Conservation (phyloP, 2,888 invertebrate genomes). For the Cerastis leucographa region DNA sequence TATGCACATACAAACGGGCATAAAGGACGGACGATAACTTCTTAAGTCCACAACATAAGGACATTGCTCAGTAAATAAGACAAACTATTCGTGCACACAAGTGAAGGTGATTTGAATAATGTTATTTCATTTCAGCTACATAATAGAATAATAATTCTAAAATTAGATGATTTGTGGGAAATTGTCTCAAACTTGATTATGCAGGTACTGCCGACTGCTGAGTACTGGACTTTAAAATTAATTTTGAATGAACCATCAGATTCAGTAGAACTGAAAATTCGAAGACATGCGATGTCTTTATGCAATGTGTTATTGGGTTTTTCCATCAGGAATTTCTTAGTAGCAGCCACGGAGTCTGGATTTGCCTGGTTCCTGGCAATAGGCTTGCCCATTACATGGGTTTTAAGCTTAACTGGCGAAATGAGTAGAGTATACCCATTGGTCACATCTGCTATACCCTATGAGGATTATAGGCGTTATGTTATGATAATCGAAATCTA, state of each 20-base stretch:
- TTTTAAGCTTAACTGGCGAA: neutral
- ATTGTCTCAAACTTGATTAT: neutral
- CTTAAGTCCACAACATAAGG: conserved; percentile 54
- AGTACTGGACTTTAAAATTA: neutral
- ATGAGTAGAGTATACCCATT: neutral
- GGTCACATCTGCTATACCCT: neutral
- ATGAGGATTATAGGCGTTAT: neutral
- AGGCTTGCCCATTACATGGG: neutral
- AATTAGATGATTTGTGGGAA: neutral
- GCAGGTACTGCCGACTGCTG: neutral
- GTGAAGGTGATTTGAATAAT: conserved; percentile 57
- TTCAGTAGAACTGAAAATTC: neutral
- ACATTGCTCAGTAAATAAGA: conserved; percentile 56
- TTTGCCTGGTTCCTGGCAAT: neutral
- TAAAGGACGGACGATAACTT: conserved; percentile 59
- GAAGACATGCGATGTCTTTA: neutral
- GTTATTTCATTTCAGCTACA: conserved; percentile 43
- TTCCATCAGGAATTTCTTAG: too few relatives aligned
- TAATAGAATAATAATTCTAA: conserved; percentile 24
- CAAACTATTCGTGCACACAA: conserved; percentile 53
- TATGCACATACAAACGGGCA: conserved; percentile 4
- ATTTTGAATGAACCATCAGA: neutral
- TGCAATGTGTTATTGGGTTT: neutral
- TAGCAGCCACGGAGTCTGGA: neutral
- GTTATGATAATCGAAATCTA: neutral